Percentiles rank a stretch among this genome's conserved stretches.
These are phyloP conservation scores for Macrochelys suwanniensis DNA, from an alignment of 2,797 vertebrate genomes.

Conservation along the genomic window DNA sequence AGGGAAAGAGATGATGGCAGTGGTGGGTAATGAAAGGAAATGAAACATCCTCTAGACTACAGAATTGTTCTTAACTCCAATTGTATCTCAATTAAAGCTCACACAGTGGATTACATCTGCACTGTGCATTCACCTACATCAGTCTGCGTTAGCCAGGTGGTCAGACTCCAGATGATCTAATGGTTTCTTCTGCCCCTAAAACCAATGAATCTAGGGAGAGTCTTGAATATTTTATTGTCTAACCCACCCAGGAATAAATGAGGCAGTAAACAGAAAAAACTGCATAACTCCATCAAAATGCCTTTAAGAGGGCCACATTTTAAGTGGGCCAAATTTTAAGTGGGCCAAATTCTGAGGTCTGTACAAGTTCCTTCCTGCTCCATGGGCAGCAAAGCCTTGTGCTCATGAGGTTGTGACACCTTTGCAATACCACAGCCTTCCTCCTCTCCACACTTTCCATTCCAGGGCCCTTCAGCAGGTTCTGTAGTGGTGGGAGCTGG, in stretches of 20 bases:
- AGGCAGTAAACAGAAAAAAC: background rate
- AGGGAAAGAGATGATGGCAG: too few relatives aligned
- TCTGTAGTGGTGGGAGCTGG: rapidly evolving
- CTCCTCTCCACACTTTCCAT: too few relatives aligned
- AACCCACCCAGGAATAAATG: background rate
- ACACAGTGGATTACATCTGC: background rate
- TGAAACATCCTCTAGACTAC: background rate
- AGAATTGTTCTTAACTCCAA: background rate
- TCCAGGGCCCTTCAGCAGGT: background rate
- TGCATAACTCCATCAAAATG: background rate
- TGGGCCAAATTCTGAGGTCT: background rate
- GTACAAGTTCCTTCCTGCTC: background rate
- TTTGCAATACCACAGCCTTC: background rate
- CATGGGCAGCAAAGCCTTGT: background rate
- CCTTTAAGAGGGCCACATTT: background rate
- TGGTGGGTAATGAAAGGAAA: background rate
- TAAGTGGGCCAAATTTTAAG: background rate
- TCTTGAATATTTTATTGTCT: too few relatives aligned
- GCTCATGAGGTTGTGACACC: background rate
- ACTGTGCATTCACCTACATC: background rate
- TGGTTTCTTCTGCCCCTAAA: background rate
- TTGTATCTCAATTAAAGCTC: background rate
- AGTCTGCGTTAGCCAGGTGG: slow-evolving; percentile 51
- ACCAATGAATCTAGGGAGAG: background rate
- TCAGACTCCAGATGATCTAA: slow-evolving; percentile 36